Conservation (phyloP, 2,113 vertebrate genomes). For the Progne subis region DNA sequence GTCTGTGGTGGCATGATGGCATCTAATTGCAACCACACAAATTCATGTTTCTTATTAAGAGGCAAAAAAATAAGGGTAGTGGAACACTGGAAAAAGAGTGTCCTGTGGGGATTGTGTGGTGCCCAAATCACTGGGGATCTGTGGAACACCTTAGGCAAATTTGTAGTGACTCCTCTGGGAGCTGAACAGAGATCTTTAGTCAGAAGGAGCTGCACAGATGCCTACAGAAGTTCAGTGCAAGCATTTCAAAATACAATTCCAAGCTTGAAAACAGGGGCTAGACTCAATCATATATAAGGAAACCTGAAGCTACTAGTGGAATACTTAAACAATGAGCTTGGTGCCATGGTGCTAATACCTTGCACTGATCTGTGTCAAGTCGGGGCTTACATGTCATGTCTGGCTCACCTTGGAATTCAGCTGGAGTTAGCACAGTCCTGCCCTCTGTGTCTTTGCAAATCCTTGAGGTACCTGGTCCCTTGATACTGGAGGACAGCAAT, state of each 20-base stretch:
- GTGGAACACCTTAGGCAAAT: neutral
- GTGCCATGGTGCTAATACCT: neutral
- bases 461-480: neutral
- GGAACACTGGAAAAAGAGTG: neutral
- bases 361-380: neutral
- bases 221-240: neutral
- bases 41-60: neutral
- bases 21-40: neutral
- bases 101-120: neutral
- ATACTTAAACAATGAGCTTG: neutral
- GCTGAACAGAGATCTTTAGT: neutral
- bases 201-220: neutral
- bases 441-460: constrained; percentile 11
- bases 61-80: neutral
- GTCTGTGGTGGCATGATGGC: accelerated
- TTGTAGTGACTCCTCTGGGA: neutral
- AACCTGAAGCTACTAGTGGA: neutral
- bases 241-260: neutral
- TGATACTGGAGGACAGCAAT: neutral
- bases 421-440: neutral
- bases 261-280: neutral
- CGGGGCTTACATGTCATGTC: neutral
- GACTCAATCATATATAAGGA: neutral
- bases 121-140: neutral
- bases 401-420: neutral